Conservation (phyloP, 2,888 invertebrate species). For the Troides oblongomaculatus region DNA sequence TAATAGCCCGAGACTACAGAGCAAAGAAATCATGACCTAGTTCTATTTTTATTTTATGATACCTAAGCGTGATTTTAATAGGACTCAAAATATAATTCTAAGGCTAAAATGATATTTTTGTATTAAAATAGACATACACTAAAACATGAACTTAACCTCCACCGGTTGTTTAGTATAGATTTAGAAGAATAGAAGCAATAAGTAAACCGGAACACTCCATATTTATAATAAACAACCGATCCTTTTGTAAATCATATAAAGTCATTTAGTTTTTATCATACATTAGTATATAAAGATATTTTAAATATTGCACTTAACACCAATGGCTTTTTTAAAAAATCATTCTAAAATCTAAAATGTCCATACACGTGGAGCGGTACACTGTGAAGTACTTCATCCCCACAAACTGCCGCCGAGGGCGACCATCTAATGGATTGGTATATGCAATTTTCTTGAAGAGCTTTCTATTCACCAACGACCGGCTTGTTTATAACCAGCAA, state of each 20-base stretch:
- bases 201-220: too few relatives aligned
- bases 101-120: too few relatives aligned
- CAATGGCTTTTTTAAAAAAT: neutral
- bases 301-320: neutral
- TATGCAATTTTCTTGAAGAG: slow-evolving; percentile 22
- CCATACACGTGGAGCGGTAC: slow-evolving; percentile 1
- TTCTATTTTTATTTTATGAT: too few relatives aligned
- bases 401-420: slow-evolving; percentile 15
- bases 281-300: neutral
- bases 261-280: neutral
- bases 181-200: too few relatives aligned
- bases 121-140: too few relatives aligned
- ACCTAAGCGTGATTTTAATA: too few relatives aligned
- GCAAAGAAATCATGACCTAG: too few relatives aligned
- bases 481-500: slow-evolving; percentile 15
- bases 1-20: too few relatives aligned
- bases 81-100: too few relatives aligned
- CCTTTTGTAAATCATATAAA: neutral
- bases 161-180: too few relatives aligned
- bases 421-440: slow-evolving; percentile 25
- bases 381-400: slow-evolving; percentile 6
- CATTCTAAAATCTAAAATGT: slow-evolving; percentile 11
- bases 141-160: too few relatives aligned
- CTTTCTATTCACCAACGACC: slow-evolving; percentile 13
- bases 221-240: too few relatives aligned